Base-by-base conservation (phyloP, 2,113 vertebrate genomes). In the Oryzias curvinotus region DNA sequence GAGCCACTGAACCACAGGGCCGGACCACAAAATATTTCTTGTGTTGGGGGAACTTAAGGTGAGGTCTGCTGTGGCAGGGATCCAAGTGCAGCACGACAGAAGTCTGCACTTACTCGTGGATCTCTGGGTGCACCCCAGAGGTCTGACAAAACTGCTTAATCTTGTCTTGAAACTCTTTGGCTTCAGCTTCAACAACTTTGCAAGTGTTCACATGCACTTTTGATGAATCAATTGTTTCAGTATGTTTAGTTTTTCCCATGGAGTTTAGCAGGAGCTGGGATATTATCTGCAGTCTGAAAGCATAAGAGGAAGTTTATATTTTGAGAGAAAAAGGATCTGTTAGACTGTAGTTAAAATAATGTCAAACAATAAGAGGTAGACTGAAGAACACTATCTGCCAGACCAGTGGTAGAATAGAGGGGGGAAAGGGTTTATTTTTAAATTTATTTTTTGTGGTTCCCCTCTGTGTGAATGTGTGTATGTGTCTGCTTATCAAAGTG, bases 211-310 rank as follows among this genome's bases (percentile, higher is more conserved):
- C 43, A 28, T 63, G 68, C 44, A 36, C 4, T 6, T 57, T 16
- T 48, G 17, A 59, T 42, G 56, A 47, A 60, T 52, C 46, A 42
- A 48, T 18, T 3, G 17, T 42, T 7, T 51, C 45, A 36, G 59
- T 63, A 28, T 41, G 25, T 76, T 57, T 60, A 65, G 73, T 80
- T 3, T 82, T 70, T 78, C 73, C 63, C 19, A 43, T 73, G 63
- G 55, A 81, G 19, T 73, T 79, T 50, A 59, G 64, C 80, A 87
- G 69, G 82, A 81, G 80, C 63, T 69, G 49, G 46, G 78, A 44
- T 61, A 66, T 72, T 57, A 64, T 73, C 75, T 69, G 46, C 78
- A 76, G 74, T 46, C 52, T 78, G 58, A 17, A 71, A 52, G 68
- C 52, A 75, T 80, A 73, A 74, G 52, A 54, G 68, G 69, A 55